phyloP scores from a whole-genome alignment of 2,113 vertebrate genomes.

The Bostrychus sinensis region DNA sequence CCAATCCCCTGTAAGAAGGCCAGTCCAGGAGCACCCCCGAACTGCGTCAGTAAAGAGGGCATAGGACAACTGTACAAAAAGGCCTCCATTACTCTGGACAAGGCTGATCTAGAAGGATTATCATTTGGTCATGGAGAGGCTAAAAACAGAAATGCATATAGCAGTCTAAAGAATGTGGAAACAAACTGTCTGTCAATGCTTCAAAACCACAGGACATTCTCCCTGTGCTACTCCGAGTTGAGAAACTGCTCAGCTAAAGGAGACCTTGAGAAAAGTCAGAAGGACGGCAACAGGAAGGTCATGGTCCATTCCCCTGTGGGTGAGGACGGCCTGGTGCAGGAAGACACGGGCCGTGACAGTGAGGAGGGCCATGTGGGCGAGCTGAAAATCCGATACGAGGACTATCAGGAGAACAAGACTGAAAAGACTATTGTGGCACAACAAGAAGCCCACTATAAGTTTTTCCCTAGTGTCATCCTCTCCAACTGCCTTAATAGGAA shows the following conservation, averaged over 20 bases:
- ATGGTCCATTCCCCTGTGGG: slow-evolving; percentile 56
- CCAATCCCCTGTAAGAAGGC: slow-evolving; percentile 84
- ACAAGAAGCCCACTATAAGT: slow-evolving; percentile 97
- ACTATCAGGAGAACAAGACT: slow-evolving; percentile 94
- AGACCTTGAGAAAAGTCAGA: slow-evolving; percentile 83
- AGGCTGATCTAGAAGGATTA: slow-evolving; percentile 84
- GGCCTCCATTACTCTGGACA: slow-evolving; percentile 72
- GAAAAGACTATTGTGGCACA: slow-evolving; percentile 92
- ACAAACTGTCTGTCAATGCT: slow-evolving; percentile 82
- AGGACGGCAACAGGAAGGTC: slow-evolving; percentile 75
- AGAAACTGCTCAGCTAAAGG: slow-evolving; percentile 85
- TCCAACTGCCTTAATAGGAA: slow-evolving; percentile 94
- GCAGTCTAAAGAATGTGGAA: slow-evolving; percentile 88
- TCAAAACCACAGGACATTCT: slow-evolving; percentile 86
- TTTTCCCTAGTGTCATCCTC: slow-evolving; percentile 98
- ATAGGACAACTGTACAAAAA: slow-evolving; percentile 81
- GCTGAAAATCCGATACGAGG: slow-evolving; percentile 96
- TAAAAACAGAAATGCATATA: slow-evolving; percentile 86
- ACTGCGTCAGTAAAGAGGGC: slow-evolving; percentile 84
- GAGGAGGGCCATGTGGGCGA: slow-evolving; percentile 90
- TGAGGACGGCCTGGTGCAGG: slow-evolving; percentile 58
- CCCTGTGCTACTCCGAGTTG: slow-evolving; percentile 82
- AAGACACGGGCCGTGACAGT: slow-evolving; percentile 71
- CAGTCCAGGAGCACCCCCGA: slow-evolving; percentile 83
- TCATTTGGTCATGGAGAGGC: slow-evolving; percentile 85